A percentile compares a stretch with the other conserved stretches of the same genome.
phyloP scores from a whole-genome alignment of 2,113 vertebrate genomes.

The Odontophorus gujanensis region DNA sequence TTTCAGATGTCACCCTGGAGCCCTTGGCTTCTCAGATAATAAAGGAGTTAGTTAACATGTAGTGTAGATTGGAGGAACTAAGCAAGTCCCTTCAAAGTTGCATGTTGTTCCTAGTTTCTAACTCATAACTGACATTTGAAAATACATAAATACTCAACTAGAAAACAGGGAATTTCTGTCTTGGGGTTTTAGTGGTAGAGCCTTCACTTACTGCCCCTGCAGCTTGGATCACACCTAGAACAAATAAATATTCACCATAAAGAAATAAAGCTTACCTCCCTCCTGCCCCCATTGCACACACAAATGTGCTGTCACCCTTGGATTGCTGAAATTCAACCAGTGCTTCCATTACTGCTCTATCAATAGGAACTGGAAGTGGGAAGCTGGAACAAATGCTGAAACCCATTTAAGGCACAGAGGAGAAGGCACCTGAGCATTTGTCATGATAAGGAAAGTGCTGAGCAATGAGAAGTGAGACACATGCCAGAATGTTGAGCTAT shows the following conservation, averaged over 20 bases:
- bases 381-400: background rate
- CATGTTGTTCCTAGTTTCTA: slow-evolving; percentile 26
- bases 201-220: background rate
- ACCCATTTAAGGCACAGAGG: background rate
- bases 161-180: slow-evolving; percentile 22
- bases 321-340: background rate
- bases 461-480: background rate
- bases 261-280: background rate
- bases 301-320: background rate
- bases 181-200: background rate
- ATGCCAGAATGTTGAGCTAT: background rate
- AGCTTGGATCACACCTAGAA: background rate
- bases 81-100: background rate
- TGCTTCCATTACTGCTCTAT: background rate
- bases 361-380: background rate
- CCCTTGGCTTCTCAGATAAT: background rate
- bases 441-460: background rate
- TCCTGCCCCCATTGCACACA: background rate
- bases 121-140: slow-evolving; percentile 29
- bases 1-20: background rate
- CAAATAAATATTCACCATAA: slow-evolving; percentile 11
- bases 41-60: background rate
- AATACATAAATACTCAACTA: slow-evolving; percentile 53
- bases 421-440: background rate
- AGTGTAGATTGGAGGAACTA: background rate